phyloP scores from a whole-genome alignment of 2,113 vertebrate genomes.

The Pagrus major region DNA sequence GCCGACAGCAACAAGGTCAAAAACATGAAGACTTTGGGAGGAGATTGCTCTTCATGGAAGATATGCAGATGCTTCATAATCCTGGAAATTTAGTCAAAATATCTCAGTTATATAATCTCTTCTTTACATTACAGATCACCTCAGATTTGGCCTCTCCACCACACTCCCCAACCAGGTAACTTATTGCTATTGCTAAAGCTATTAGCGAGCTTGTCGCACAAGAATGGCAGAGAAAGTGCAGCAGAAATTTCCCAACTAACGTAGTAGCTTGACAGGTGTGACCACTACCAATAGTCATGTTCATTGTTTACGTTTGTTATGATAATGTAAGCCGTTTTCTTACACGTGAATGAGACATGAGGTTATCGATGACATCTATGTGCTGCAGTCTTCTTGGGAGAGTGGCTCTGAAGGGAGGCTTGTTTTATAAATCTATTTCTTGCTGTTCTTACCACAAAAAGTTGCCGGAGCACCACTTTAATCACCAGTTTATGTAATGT shows the following conservation, averaged over 20 bases:
- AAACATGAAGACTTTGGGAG: constrained; percentile 14
- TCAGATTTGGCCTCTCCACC: constrained; percentile 75
- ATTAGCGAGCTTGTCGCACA: too few species aligned
- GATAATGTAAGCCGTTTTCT: too few species aligned
- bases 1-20: constrained; percentile 83
- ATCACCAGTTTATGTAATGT: neutral
- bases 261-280: too few species aligned
- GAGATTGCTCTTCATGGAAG: neutral
- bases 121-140: constrained; percentile 69
- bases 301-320: too few species aligned
- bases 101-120: neutral
- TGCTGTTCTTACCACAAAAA: neutral
- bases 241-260: too few species aligned
- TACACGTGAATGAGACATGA: too few species aligned
- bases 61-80: neutral
- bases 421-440: neutral
- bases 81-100: neutral
- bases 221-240: too few species aligned
- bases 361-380: too few species aligned
- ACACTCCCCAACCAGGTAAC: constrained; percentile 83
- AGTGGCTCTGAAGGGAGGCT: too few species aligned
- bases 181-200: too few species aligned
- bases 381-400: too few species aligned
- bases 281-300: too few species aligned
- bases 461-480: neutral